phyloP scores from a whole-genome alignment of 2,888 invertebrate genomes.

The Platerodrilus igneus region DNA sequence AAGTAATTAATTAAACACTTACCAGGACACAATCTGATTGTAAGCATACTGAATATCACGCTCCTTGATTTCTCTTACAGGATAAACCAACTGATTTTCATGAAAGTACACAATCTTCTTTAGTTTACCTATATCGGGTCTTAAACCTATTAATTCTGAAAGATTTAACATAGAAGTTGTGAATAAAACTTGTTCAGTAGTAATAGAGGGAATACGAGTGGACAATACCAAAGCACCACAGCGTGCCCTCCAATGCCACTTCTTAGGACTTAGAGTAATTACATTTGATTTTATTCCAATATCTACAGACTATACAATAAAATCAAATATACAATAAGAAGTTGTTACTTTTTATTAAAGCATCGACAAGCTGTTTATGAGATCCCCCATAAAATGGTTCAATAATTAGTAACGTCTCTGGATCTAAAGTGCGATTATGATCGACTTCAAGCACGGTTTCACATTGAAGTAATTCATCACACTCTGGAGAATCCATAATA shows the following conservation, averaged over 20 bases:
- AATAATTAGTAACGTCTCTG: too few relatives aligned
- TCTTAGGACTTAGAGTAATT: constrained; percentile 62
- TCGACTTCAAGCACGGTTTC: too few relatives aligned
- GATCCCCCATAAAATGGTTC: constrained; percentile 73
- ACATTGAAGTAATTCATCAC: too few relatives aligned
- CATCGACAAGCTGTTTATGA: constrained; percentile 62
- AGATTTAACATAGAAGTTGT: constrained; percentile 66
- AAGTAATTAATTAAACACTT: constrained; percentile 26
- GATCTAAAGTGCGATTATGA: too few relatives aligned
- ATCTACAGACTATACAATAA: constrained; percentile 2
- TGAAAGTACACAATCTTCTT: constrained; percentile 71
- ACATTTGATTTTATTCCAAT: not conserved
- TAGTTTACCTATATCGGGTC: constrained; percentile 56
- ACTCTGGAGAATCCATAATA: too few relatives aligned
- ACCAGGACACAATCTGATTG: constrained; percentile 70
- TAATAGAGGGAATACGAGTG: constrained; percentile 54
- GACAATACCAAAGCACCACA: constrained; percentile 62
- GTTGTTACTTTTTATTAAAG: constrained; percentile 39
- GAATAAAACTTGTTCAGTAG: constrained; percentile 56
- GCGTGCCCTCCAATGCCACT: constrained; percentile 75
- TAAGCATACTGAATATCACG: constrained; percentile 73
- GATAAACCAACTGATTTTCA: constrained; percentile 72
- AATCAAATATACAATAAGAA: too few relatives aligned
- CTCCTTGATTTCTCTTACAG: constrained; percentile 59
- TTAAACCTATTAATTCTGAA: constrained; percentile 63